A percentile compares a stretch with the other conserved stretches of the same genome.
These are phyloP conservation scores for Polyommatus iphigenia DNA, from an alignment of 2,888 invertebrate genomes.

Conservation along the genomic window DNA sequence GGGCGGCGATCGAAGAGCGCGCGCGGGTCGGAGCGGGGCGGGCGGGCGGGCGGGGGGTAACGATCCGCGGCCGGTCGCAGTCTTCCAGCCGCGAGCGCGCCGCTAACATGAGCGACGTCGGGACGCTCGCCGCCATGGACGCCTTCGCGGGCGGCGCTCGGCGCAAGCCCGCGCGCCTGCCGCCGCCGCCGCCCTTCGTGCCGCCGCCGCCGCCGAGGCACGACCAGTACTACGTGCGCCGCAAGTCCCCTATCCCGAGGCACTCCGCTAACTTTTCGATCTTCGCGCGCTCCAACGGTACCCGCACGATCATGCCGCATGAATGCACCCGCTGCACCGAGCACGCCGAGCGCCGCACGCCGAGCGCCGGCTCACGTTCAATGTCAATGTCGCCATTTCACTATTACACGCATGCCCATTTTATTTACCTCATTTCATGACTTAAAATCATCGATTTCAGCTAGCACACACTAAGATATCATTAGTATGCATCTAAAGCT, in stretches of 20 bases:
- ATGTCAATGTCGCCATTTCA: slow-evolving; percentile 64
- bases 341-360: slow-evolving; percentile 30
- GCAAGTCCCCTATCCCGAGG: slow-evolving; percentile 73
- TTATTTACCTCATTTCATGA: slow-evolving; percentile 21
- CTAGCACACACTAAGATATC: not conserved
- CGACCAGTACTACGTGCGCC: slow-evolving; percentile 76
- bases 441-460: slow-evolving; percentile 26
- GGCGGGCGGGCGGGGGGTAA: slow-evolving; percentile 59
- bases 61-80: slow-evolving; percentile 60
- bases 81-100: slow-evolving; percentile 76
- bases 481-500: not conserved
- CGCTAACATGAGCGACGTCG: slow-evolving; percentile 78
- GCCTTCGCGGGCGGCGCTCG: slow-evolving; percentile 78
- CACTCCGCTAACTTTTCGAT: slow-evolving; percentile 70
- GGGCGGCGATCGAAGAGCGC: slow-evolving; percentile 76
- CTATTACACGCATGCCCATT: slow-evolving; percentile 42
- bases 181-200: slow-evolving; percentile 75
- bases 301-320: slow-evolving; percentile 48
- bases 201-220: slow-evolving; percentile 74
- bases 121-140: slow-evolving; percentile 79
- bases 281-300: slow-evolving; percentile 74
- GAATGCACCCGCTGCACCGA: slow-evolving; percentile 39
- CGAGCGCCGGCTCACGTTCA: slow-evolving; percentile 47
- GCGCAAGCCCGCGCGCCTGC: slow-evolving; percentile 71
- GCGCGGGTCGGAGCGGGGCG: slow-evolving; percentile 66